Evolutionary conservation across 2,888 invertebrate species (phyloP).

Genomic region (Drosophila paramelanica): DNA sequence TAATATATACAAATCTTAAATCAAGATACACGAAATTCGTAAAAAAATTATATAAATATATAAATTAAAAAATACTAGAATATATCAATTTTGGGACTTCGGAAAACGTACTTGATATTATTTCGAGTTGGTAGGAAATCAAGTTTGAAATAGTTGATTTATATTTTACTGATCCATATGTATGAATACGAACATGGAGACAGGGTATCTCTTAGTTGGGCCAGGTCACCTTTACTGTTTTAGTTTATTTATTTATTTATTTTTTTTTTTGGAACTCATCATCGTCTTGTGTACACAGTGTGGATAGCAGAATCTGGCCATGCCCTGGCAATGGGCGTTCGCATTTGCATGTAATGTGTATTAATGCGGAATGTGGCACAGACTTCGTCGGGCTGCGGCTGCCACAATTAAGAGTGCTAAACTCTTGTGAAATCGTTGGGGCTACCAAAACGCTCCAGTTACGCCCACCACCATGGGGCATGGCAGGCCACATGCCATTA

Average conservation of each 20-base stretch:
- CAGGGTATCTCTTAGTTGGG: no score
- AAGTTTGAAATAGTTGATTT: no score
- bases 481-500: slow-evolving; percentile 70
- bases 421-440: slow-evolving; percentile 66
- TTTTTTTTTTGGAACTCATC: slow-evolving; percentile 21
- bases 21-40: no score
- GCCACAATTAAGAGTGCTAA: slow-evolving; percentile 63
- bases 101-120: no score
- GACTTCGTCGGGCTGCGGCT: slow-evolving; percentile 6
- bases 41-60: no score
- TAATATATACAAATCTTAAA: no score
- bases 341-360: slow-evolving; percentile 29
- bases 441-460: slow-evolving; percentile 68
- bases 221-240: not conserved
- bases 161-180: no score
- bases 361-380: slow-evolving; percentile 27
- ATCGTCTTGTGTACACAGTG: slow-evolving; percentile 39
- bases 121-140: no score
- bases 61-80: no score
- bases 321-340: slow-evolving; percentile 17
- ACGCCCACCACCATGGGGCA: slow-evolving; percentile 70
- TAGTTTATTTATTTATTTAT: not conserved
- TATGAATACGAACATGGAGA: no score
- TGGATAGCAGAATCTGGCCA: slow-evolving; percentile 15
- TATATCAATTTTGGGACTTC: no score